Evolutionary conservation across 2,797 vertebrate species (phyloP).

Genomic region (Corythornis leucogaster): DNA sequence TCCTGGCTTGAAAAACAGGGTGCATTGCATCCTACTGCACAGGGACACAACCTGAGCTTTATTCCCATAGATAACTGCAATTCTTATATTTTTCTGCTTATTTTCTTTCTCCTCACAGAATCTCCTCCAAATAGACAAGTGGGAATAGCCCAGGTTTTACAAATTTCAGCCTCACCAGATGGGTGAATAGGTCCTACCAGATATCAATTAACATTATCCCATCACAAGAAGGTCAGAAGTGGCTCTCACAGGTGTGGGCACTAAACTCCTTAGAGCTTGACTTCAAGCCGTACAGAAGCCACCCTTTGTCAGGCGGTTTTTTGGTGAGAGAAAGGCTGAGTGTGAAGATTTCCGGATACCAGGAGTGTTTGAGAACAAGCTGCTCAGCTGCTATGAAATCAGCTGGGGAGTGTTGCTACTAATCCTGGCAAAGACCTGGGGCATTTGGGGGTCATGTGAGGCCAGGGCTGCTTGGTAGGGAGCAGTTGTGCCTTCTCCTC

Average conservation of each 20-base stretch:
- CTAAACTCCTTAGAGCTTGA: not conserved
- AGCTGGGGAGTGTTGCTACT: not conserved
- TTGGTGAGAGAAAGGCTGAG: not conserved
- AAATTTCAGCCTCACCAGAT: not conserved
- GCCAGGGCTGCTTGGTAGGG: not conserved
- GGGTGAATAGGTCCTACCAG: not conserved
- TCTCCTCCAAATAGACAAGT: not conserved
- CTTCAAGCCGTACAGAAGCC: not conserved
- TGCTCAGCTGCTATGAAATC: not conserved
- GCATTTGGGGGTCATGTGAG: not conserved
- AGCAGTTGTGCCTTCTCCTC: not conserved
- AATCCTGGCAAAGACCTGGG: not conserved
- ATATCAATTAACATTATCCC: not conserved
- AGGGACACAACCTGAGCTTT: not conserved
- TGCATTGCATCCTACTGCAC: not conserved
- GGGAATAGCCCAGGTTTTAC: not conserved
- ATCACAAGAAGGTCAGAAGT: not conserved
- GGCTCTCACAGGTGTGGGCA: not conserved
- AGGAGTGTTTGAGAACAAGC: not conserved
- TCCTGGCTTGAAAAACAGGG: not conserved
- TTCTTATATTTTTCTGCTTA: not conserved
- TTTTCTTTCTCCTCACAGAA: not conserved
- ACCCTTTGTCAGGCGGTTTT: not conserved
- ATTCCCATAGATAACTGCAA: not conserved
- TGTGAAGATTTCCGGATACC: not conserved